phyloP scores from a whole-genome alignment of 2,797 vertebrate species.

The Xenentodon cancila region DNA sequence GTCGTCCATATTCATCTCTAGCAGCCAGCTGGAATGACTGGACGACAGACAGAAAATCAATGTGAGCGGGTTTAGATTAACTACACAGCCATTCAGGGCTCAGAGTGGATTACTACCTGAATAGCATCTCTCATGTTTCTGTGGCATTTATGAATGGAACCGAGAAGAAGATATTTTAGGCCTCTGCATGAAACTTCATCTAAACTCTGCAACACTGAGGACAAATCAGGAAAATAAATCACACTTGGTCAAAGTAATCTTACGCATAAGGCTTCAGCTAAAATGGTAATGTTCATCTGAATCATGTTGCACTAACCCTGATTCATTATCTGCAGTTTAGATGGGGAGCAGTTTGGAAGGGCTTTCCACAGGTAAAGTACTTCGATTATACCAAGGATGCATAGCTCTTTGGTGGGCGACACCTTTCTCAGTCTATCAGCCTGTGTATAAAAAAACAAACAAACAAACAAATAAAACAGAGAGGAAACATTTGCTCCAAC shows the following conservation, averaged over 20 bases:
- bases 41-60: slow-evolving; percentile 15
- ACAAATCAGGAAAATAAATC: slow-evolving; percentile 17
- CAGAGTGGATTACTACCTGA: slow-evolving; percentile 81
- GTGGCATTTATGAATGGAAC: slow-evolving; percentile 97
- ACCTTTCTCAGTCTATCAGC: slow-evolving; percentile 93
- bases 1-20: slow-evolving; percentile 91
- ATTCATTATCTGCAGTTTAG: slow-evolving; percentile 96
- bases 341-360: slow-evolving; percentile 93
- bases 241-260: not conserved
- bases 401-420: slow-evolving; percentile 88
- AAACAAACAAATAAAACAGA: slow-evolving; percentile 1
- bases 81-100: not conserved
- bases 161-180: slow-evolving; percentile 94
- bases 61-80: not conserved
- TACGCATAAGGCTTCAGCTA: not conserved
- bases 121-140: slow-evolving; percentile 94
- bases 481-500: not conserved
- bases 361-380: slow-evolving; percentile 98
- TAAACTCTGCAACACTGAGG: slow-evolving; percentile 91
- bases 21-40: slow-evolving; percentile 94
- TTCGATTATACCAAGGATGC: slow-evolving; percentile 93
- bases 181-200: slow-evolving; percentile 88
- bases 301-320: slow-evolving; percentile 83
- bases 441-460: slow-evolving; percentile 77
- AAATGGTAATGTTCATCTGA: not conserved